These are phyloP conservation scores for Cnemophilus loriae DNA, from an alignment of 2,113 vertebrate genomes.

Conservation along the genomic window DNA sequence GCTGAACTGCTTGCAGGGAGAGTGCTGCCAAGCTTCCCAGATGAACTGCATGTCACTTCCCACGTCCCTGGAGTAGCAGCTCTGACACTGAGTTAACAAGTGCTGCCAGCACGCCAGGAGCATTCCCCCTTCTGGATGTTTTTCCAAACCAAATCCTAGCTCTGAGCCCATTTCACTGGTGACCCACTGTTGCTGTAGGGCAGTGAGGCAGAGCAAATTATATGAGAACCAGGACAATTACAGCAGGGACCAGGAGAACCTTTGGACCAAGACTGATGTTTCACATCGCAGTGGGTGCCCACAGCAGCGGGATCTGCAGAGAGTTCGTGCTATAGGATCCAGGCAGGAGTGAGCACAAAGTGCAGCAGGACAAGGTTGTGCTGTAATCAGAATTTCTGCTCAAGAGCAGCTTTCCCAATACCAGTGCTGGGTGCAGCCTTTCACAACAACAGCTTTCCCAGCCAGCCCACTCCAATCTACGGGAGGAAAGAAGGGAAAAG, in stretches of 20 bases:
- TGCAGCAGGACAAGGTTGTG: background rate
- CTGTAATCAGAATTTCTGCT: background rate
- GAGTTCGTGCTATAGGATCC: fast-evolving
- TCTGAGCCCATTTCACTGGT: background rate
- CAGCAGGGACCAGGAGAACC: background rate
- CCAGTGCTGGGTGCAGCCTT: background rate
- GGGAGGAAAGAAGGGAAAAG: background rate
- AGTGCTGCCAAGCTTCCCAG: constrained; percentile 47
- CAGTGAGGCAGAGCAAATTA: background rate
- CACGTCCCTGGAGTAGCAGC: constrained; percentile 5
- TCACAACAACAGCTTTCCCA: background rate
- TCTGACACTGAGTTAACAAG: background rate
- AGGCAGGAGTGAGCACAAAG: background rate
- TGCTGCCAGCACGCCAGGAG: background rate
- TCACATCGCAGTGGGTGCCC: background rate
- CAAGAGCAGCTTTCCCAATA: background rate
- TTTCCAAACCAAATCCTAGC: background rate
- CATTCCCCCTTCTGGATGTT: background rate
- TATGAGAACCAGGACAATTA: background rate
- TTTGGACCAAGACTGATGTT: background rate
- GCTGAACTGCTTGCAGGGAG: background rate
- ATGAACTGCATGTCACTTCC: constrained; percentile 22
- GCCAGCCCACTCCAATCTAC: background rate
- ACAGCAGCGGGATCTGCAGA: background rate
- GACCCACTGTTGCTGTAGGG: background rate